phyloP scores from a whole-genome alignment of 2,113 vertebrate species.

The Pogonocichla stellata region DNA sequence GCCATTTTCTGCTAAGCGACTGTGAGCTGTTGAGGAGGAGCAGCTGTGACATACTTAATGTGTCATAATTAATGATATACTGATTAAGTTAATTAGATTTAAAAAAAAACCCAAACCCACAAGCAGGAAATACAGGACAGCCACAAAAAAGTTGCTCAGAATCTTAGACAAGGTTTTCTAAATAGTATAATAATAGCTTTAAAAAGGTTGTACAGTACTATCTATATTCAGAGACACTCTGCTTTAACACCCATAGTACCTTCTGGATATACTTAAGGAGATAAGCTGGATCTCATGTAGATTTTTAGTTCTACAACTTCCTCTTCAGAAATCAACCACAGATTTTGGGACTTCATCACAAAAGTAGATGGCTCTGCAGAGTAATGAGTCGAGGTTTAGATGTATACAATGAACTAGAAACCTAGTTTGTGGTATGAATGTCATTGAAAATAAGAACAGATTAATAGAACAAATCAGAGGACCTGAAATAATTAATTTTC shows the following conservation, averaged over 20 bases:
- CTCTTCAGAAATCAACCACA: neutral
- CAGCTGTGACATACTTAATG: neutral
- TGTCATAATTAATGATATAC: neutral
- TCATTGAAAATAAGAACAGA: neutral
- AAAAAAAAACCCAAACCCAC: accelerated
- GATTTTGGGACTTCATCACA: neutral
- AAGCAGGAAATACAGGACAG: neutral
- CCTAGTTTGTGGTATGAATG: neutral
- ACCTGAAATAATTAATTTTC: neutral
- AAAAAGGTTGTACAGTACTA: neutral
- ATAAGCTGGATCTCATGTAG: neutral
- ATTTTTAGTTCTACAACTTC: neutral
- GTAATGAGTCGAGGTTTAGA: neutral
- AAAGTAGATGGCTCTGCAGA: neutral
- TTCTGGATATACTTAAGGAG: neutral
- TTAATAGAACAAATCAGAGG: neutral
- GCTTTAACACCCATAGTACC: neutral
- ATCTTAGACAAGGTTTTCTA: neutral
- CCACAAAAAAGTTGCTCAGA: neutral
- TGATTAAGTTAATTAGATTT: neutral
- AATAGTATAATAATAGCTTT: neutral
- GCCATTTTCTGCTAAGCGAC: neutral
- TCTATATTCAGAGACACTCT: neutral
- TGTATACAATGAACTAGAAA: neutral
- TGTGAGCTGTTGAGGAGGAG: neutral